phyloP scores from a whole-genome alignment of 2,113 vertebrate genomes.

The Muntiacus muntjak region DNA sequence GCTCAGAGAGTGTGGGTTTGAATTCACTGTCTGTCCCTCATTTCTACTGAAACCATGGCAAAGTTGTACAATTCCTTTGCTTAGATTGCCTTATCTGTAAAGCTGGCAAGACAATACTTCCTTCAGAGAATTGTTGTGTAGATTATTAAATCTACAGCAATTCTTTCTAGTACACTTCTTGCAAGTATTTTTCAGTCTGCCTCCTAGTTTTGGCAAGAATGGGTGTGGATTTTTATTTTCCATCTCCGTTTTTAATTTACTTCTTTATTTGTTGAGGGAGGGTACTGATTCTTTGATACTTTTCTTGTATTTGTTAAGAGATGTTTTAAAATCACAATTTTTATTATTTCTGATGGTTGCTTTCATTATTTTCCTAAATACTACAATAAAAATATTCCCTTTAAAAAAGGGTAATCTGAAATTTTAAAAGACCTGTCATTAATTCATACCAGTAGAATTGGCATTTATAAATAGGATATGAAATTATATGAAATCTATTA shows the following conservation, averaged over 20 bases:
- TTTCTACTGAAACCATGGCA: background rate
- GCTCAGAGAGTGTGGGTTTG: background rate
- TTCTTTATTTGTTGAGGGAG: background rate
- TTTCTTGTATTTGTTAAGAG: background rate
- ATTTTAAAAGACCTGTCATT: background rate
- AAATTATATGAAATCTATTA: conserved; percentile 36
- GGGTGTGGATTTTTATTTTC: background rate
- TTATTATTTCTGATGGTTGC: background rate
- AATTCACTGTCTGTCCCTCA: background rate
- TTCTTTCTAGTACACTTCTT: background rate
- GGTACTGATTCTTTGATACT: background rate
- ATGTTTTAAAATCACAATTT: background rate
- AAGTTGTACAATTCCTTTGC: background rate
- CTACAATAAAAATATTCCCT: background rate
- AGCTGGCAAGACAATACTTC: background rate
- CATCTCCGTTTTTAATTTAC: background rate
- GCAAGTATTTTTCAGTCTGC: background rate
- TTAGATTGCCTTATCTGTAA: background rate
- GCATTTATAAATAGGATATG: conserved; percentile 37
- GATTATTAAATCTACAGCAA: background rate
- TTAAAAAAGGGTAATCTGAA: background rate
- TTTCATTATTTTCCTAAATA: conserved; percentile 3
- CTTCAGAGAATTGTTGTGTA: background rate
- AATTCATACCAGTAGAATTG: conserved; percentile 11
- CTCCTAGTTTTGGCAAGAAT: background rate